Evolutionary conservation across 2,113 vertebrate genomes (phyloP).

Genomic region (Australoheros scitulus): DNA sequence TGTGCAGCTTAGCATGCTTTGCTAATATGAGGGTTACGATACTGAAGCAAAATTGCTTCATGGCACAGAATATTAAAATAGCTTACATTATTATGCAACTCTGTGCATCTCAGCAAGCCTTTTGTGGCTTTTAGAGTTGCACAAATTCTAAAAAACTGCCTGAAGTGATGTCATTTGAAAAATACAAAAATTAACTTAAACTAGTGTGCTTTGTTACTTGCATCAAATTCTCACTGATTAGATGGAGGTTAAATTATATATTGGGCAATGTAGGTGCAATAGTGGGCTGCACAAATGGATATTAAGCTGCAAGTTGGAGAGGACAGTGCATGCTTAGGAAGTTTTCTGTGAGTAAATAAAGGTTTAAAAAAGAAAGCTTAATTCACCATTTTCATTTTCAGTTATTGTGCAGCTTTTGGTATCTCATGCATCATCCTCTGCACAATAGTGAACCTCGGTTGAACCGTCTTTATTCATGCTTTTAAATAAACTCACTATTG

Average conservation of each 20-base stretch:
- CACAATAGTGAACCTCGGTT: slow-evolving; percentile 2
- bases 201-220: not conserved
- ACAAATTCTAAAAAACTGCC: no score
- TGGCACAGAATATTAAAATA: no score
- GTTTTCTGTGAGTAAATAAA: slow-evolving; percentile 13
- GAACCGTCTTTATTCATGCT: slow-evolving; percentile 28
- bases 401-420: slow-evolving; percentile 5
- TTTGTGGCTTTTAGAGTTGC: no score
- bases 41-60: not conserved
- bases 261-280: not conserved
- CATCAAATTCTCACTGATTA: not conserved
- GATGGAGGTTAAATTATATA: not conserved
- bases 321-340: not conserved
- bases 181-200: not conserved
- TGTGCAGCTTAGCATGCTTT: not conserved
- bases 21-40: not conserved
- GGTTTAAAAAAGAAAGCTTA: not conserved
- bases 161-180: no score
- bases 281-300: slow-evolving; percentile 7
- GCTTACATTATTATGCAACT: no score
- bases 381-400: slow-evolving; percentile 29
- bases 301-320: slow-evolving; percentile 15
- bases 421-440: slow-evolving; percentile 37
- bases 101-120: no score
- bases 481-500: slow-evolving; percentile 31